Base-by-base conservation (phyloP, 1,140 invertebrate genomes). In the Drosophila azteca region DNA sequence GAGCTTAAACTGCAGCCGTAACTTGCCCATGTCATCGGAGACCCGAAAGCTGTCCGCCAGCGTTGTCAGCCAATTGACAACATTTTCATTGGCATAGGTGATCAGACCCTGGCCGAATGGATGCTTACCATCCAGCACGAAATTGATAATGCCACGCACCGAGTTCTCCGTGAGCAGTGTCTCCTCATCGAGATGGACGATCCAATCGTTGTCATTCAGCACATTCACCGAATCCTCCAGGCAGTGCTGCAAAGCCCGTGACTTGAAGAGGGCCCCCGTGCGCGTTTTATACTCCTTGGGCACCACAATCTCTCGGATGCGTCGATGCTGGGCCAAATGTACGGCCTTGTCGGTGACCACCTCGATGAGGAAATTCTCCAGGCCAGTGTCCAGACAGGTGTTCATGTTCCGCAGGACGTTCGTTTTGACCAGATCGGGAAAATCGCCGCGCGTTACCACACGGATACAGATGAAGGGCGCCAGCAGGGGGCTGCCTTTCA, bases 171-270 rank as follows among this genome's bases (percentile, higher is more conserved):
- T 99, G 1, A 99, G 92, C 31, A 99, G 91, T 0, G 98, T 99
- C 92, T 99, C 98, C 93, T 99, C 98, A 91, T 99, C 98, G 15
- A 99, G 93, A 93, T 99, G 98, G 2, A 99, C 97, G 81, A 99
- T 97, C 98, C 98, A 99, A 91, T 99, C 98, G 71, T 94, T 95
- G 82, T 98, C 97, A 17, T 94, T 94, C 11, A 99, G 91, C 72
- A 97, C 94, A 92, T 98, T 98, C 1, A 98, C 95, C 78, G 95
- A 95, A 81, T 97, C 96, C 93, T 99, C 98, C 11, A 99, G 93
- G 90, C 98, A 99, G 92, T 99, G 99, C 90, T 99, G 98, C 0
- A 99, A 92, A 8, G 98, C 98, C 75, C 98, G 94, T 0, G 98
- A 97, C 92, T 99, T 99, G 91, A 98, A 99, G 9, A 98, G 92